A percentile compares a stretch with the other conserved stretches of the same genome.
Evolutionary conservation across 1,140 invertebrate genomes (phyloP).

Genomic region (Trichoplusia ni): DNA sequence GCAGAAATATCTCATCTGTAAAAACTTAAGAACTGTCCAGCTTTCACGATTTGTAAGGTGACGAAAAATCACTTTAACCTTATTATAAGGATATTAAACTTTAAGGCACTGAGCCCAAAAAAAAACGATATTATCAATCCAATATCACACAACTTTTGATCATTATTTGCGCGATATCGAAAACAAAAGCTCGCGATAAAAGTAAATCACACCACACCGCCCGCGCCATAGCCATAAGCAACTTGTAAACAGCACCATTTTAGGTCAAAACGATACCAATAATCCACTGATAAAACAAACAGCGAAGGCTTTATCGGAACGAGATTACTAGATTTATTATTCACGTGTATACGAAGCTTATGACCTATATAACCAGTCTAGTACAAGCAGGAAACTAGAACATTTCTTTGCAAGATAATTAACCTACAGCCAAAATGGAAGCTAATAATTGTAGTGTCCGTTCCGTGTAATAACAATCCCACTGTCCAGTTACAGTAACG

Average conservation of each 20-base stretch:
- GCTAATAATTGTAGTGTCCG: slow-evolving; percentile 60
- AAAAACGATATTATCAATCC: too few relatives aligned
- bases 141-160: too few relatives aligned
- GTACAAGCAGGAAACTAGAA: slow-evolving; percentile 5
- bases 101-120: too few relatives aligned
- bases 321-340: neutral
- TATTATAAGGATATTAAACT: too few relatives aligned
- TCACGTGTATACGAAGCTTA: slow-evolving; percentile 8
- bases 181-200: too few relatives aligned
- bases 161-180: too few relatives aligned
- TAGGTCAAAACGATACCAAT: slow-evolving; percentile 6
- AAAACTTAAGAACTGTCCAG: too few relatives aligned
- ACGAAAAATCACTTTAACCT: too few relatives aligned
- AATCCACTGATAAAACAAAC: slow-evolving; percentile 3
- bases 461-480: slow-evolving; percentile 60
- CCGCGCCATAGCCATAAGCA: neutral
- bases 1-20: too few relatives aligned
- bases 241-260: neutral
- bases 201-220: too few relatives aligned
- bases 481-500: slow-evolving; percentile 62
- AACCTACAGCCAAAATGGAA: slow-evolving; percentile 33
- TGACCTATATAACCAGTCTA: slow-evolving; percentile 2
- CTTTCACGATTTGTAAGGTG: too few relatives aligned
- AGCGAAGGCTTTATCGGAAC: slow-evolving; percentile 7
- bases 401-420: slow-evolving; percentile 49